Conservation (phyloP, 2,888 invertebrate genomes). For the Subacronicta megacephala region DNA sequence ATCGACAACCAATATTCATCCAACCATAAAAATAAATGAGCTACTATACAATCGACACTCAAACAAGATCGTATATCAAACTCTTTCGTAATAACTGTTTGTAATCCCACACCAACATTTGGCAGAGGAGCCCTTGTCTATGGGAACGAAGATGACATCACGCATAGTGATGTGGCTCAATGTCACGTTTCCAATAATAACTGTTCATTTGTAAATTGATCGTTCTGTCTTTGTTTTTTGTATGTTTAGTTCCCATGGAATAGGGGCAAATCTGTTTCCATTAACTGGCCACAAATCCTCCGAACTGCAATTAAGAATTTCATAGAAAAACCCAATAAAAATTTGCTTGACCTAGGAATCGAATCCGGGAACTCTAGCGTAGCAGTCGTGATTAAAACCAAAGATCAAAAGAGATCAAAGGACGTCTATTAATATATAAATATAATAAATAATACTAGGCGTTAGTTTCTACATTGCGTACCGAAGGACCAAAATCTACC, state of each 20-base stretch:
- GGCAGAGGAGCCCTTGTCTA: background rate
- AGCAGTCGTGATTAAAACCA: too few relatives aligned
- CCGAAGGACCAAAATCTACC: background rate
- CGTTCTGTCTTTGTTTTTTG: conserved; percentile 8
- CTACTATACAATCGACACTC: conserved; percentile 13
- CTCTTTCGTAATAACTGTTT: conserved; percentile 28
- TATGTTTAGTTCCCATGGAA: too few relatives aligned
- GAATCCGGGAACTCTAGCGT: too few relatives aligned
- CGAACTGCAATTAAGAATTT: too few relatives aligned
- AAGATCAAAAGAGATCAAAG: too few relatives aligned
- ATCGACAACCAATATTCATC: background rate
- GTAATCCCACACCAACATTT: conserved; percentile 43
- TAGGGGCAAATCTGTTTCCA: too few relatives aligned
- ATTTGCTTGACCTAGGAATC: too few relatives aligned
- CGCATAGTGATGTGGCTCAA: conserved; percentile 23
- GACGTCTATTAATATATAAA: too few relatives aligned
- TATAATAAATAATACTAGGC: background rate
- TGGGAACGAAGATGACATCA: conserved; percentile 43
- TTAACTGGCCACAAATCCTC: too few relatives aligned
- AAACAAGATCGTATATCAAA: conserved; percentile 36
- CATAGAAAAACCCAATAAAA: too few relatives aligned
- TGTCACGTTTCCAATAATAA: conserved; percentile 34
- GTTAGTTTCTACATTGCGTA: background rate
- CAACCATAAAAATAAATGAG: conserved; percentile 6
- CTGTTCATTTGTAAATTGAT: conserved; percentile 22